phyloP scores from a whole-genome alignment of 2,888 invertebrate species.

The Macrosoma leucophasiata region DNA sequence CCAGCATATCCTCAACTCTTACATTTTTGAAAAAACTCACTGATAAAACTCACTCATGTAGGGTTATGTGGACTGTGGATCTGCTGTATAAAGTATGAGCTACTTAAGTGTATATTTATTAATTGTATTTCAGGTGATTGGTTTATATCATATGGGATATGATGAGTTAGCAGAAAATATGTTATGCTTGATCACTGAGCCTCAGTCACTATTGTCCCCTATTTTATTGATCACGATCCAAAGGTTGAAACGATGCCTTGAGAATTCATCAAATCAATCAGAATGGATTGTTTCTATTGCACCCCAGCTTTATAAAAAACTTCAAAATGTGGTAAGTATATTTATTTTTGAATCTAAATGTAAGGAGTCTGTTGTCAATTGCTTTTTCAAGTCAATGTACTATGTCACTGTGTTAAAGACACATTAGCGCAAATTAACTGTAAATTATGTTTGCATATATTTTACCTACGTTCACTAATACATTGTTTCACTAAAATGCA shows the following conservation, averaged over 20 bases:
- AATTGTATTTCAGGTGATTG: slow-evolving; percentile 60
- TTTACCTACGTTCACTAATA: too few relatives aligned
- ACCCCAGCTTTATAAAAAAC: slow-evolving; percentile 84
- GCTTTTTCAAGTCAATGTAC: too few relatives aligned
- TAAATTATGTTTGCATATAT: too few relatives aligned
- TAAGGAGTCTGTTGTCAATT: neutral
- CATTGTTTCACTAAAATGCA: too few relatives aligned
- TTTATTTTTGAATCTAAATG: neutral
- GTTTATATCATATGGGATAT: slow-evolving; percentile 78
- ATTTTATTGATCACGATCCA: slow-evolving; percentile 88
- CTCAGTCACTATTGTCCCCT: slow-evolving; percentile 80
- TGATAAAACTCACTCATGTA: too few relatives aligned
- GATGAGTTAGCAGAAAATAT: slow-evolving; percentile 78
- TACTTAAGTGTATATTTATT: slow-evolving; percentile 10
- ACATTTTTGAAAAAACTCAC: too few relatives aligned
- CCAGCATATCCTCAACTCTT: too few relatives aligned
- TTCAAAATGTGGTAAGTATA: slow-evolving; percentile 78
- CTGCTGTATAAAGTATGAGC: too few relatives aligned
- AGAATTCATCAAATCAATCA: slow-evolving; percentile 76
- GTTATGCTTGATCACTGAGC: slow-evolving; percentile 79
- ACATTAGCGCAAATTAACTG: too few relatives aligned
- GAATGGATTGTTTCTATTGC: slow-evolving; percentile 84
- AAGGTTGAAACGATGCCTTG: slow-evolving; percentile 81
- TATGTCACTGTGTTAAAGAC: too few relatives aligned
- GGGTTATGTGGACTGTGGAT: too few relatives aligned